Base-by-base conservation (phyloP, 2,113 vertebrate species). In the Ciconia boyciana region DNA sequence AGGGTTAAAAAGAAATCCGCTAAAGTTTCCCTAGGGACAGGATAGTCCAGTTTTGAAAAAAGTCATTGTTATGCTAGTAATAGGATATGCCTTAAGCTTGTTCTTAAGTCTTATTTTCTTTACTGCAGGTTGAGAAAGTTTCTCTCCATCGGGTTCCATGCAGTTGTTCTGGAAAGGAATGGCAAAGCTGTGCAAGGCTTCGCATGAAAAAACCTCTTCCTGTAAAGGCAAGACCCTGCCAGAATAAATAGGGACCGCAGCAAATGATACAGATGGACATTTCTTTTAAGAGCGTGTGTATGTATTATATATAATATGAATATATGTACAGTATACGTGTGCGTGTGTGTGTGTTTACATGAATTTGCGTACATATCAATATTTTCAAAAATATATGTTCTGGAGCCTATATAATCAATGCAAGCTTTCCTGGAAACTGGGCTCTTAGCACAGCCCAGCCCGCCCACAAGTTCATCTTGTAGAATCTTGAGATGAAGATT, bases 21-120 rank as follows among this genome's bases (percentile, higher is more conserved):
- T 93, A 34, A 94, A 98, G 97, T 98, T 83, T 91, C 98, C 92
- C 82, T 92, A 91, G 95, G 77, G 94, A 96, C 90, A 95, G 94
- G 97, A 97, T 97, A 96, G 95, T 96, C 96, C 92, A 94, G 97
- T 98, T 98, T 98, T 96, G 94, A 97, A 98, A 98, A 97, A 98
- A 98, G 95, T 92, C 96, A 97, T 97, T 98, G 97, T 98, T 98
- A 98, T 98, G 97, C 98, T 98, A 99, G 99, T 99, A 99, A 99
- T 97, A 98, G 97, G 98, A 99, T 99, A 98, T 71, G 96, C 93
- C 98, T 97, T 98, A 98, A 98, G 98, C 96, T 95, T 96, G 87
- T 83, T 96, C 60, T 90, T 46, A 92, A 90, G 76, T 90, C 41
- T 90, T 96, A 94, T 96, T 97, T 98, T 96, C 96, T 96, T 96